Conservation (phyloP, 2,113 vertebrate species). For the Ursus arctos region DNA sequence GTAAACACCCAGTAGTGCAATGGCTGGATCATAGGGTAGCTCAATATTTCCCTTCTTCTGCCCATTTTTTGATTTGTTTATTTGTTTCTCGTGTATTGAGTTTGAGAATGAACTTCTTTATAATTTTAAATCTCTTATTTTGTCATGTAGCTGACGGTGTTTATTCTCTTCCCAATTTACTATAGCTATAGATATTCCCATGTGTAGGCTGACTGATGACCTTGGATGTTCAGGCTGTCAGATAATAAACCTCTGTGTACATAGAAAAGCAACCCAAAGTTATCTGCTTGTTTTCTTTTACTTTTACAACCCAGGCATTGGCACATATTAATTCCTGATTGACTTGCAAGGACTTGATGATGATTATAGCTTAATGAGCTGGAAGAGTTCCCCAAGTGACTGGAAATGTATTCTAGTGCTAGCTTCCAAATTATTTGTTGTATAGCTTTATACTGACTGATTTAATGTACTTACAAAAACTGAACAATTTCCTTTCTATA, state of each 20-base stretch:
- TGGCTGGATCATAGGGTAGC: too few relatives aligned
- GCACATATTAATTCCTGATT: constrained; percentile 63
- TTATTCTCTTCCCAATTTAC: constrained; percentile 21
- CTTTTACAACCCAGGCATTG: constrained; percentile 63
- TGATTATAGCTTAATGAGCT: constrained; percentile 69
- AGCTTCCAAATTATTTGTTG: constrained; percentile 69
- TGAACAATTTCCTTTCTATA: constrained; percentile 43
- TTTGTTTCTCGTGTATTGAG: too few relatives aligned
- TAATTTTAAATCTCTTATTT: constrained; percentile 47
- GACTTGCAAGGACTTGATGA: constrained; percentile 52
- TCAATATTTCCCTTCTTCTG: too few relatives aligned
- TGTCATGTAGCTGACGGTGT: constrained; percentile 3
- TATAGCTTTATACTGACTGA: constrained; percentile 60
- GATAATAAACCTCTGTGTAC: constrained; percentile 50
- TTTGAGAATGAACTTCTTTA: constrained; percentile 46
- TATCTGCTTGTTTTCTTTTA: constrained; percentile 56
- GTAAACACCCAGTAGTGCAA: too few relatives aligned
- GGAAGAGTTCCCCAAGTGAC: constrained; percentile 47
- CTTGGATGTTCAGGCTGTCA: constrained; percentile 22
- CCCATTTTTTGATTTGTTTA: too few relatives aligned
- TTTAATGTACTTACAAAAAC: constrained; percentile 51
- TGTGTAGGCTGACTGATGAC: constrained; percentile 2
- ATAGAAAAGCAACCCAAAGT: constrained; percentile 45
- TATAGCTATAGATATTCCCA: neutral
- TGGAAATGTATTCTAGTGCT: constrained; percentile 66